Conservation (phyloP, 2,888 invertebrate genomes). For the Synanthedon tipuliformis region DNA sequence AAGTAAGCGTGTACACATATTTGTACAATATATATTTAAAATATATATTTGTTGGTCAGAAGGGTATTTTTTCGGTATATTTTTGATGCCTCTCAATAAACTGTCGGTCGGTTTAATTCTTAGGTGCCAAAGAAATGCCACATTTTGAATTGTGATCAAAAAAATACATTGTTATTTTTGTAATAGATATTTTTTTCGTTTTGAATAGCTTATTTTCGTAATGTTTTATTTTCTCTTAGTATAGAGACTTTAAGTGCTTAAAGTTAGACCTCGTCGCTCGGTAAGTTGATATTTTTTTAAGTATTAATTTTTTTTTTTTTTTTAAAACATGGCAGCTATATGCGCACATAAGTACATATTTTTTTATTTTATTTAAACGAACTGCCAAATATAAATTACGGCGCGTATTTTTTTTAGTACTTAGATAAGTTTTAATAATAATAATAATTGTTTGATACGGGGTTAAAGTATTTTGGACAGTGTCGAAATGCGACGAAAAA, state of each 20-base stretch:
- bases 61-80: conserved; percentile 1
- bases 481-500: conserved; percentile 12
- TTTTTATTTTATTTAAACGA: conserved; percentile 3
- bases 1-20: no score
- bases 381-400: conserved; percentile 26
- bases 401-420: conserved; percentile 18
- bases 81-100: background rate
- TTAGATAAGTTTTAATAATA: conserved; percentile 10
- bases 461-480: conserved; percentile 25
- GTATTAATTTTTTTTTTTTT: conserved; percentile 23
- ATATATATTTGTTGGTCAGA: conserved; percentile 4
- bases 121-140: background rate
- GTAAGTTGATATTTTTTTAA: conserved; percentile 19
- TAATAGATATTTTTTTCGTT: conserved; percentile 24
- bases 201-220: conserved; percentile 49
- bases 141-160: conserved; percentile 34
- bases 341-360: conserved; percentile 10
- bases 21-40: no score
- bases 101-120: background rate
- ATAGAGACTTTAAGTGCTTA: conserved; percentile 37
- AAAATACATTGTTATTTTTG: conserved; percentile 45
- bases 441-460: conserved; percentile 13
- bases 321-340: conserved; percentile 25
- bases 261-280: conserved; percentile 11
- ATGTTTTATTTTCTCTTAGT: conserved; percentile 28